Evolutionary conservation across 2,113 vertebrate genomes (phyloP).

Genomic region (Passer domesticus): DNA sequence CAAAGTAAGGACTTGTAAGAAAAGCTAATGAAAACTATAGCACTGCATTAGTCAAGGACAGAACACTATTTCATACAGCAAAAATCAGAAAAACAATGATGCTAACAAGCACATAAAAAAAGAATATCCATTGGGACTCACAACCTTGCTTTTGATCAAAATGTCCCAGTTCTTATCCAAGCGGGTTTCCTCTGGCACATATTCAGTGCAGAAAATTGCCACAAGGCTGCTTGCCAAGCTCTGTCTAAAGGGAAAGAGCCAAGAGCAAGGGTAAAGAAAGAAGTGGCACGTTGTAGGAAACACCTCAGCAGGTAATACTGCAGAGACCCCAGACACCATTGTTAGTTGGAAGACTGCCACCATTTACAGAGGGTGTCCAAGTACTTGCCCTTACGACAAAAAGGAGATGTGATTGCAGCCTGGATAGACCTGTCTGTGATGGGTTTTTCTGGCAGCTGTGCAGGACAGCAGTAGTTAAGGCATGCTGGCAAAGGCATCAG

Average conservation of each 20-base stretch:
- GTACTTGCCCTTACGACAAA: rapidly evolving
- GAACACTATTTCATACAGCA: not conserved
- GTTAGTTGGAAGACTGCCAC: not conserved
- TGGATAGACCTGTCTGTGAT: not conserved
- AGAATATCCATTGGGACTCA: not conserved
- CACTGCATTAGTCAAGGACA: not conserved
- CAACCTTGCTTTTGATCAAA: not conserved
- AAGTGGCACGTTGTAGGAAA: not conserved
- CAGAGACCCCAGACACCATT: not conserved
- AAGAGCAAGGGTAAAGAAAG: constrained; percentile 10
- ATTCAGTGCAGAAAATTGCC: constrained; percentile 19
- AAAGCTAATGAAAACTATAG: not conserved
- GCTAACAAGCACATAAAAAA: not conserved
- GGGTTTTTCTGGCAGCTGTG: not conserved
- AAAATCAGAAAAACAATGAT: not conserved
- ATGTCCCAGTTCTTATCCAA: not conserved
- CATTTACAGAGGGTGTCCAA: not conserved
- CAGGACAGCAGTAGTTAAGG: not conserved
- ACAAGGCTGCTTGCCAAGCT: constrained; percentile 1
- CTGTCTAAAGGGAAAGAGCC: not conserved
- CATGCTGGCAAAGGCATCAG: not conserved
- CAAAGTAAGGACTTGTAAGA: not conserved
- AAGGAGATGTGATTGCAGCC: not conserved
- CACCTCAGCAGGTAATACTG: constrained; percentile 26
- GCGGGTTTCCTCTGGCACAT: not conserved